These are phyloP conservation scores for Pangasianodon hypophthalmus DNA, from an alignment of 2,113 vertebrate species.

Conservation along the genomic window DNA sequence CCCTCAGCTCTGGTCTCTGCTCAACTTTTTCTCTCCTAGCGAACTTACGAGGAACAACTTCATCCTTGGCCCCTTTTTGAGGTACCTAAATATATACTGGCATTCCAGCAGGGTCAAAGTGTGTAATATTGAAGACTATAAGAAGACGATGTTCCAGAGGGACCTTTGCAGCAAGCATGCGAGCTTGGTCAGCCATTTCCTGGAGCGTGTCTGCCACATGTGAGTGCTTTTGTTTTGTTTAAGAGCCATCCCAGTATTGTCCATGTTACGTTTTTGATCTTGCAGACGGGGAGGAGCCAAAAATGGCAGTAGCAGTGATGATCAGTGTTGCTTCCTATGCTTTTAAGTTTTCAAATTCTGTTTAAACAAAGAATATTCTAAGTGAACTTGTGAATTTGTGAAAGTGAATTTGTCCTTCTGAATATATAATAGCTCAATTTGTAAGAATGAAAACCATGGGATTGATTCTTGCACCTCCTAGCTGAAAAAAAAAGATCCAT, in stretches of 20 bases:
- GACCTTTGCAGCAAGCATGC: conserved; percentile 86
- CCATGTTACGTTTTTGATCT: not conserved
- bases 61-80: conserved; percentile 82
- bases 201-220: conserved; percentile 82
- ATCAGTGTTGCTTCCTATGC: not conserved
- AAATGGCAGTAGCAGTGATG: not conserved
- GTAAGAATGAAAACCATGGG: not conserved
- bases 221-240: conserved; percentile 69
- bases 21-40: conserved; percentile 81
- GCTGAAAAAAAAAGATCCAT: not conserved
- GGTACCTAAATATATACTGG: conserved; percentile 86
- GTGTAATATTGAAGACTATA: conserved; percentile 92
- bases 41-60: conserved; percentile 87
- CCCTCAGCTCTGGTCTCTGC: conserved; percentile 81
- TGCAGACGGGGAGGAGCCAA: conserved; percentile 1
- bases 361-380: not conserved
- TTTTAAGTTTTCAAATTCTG: not conserved
- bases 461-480: not conserved
- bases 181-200: conserved; percentile 80
- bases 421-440: not conserved
- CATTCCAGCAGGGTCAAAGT: conserved; percentile 88
- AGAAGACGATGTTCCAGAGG: conserved; percentile 87
- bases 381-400: not conserved
- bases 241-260: not conserved
- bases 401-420: not conserved